Evolutionary conservation across 1,140 invertebrate genomes (phyloP), one percentile per base, ranked within the genome.

Genomic region (Macrostomum lignano): DNA sequence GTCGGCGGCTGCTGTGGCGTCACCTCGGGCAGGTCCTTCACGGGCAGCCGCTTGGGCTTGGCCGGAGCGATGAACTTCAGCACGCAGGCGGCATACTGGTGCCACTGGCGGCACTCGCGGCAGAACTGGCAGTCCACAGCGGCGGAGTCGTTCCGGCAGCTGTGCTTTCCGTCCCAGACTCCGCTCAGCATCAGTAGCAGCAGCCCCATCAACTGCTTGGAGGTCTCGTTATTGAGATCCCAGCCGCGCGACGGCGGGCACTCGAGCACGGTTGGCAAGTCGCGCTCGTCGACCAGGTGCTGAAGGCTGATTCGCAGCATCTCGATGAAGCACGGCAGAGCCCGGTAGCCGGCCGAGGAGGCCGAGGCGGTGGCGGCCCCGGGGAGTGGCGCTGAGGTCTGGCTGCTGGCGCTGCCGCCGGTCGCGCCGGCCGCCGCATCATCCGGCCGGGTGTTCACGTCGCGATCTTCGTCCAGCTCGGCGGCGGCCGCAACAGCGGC

Each of bases 51-150:
- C 6, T 48, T 39, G 3, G 44, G 45, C 36, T 52, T 47, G 17
- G 44, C 62, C 0, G 73, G 73, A 25, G 68, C 46, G 17, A 53
- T 47, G 35, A 74, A 73, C 41, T 70, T 66, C 28, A 82, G 65
- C 10, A 82, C 56, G 41, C 74, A 67, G 17, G 74, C 64, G 23
- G 73, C 70, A 9, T 86, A 54, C 52, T 91, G 81, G 58, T 88
- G 78, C 71, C 79, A 88, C 48, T 86, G 71, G 6, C 81, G 72
- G 28, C 71, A 70, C 25, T 79, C 72, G 51, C 86, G 78, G 55
- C 84, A 93, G 46, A 74, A 77, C 17, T 68, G 64, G 52, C 86
- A 94, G 45, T 81, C 75, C 6, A 59, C 55, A 21, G 51, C 36
- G 25, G 48, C 44, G 14, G 41, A 43, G n/a, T 49, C 48, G 26